Percentiles rank a stretch among this genome's conserved stretches.
These are phyloP conservation scores for Notarius lentiginosus DNA, from an alignment of 2,113 vertebrate species.

Conservation along the genomic window DNA sequence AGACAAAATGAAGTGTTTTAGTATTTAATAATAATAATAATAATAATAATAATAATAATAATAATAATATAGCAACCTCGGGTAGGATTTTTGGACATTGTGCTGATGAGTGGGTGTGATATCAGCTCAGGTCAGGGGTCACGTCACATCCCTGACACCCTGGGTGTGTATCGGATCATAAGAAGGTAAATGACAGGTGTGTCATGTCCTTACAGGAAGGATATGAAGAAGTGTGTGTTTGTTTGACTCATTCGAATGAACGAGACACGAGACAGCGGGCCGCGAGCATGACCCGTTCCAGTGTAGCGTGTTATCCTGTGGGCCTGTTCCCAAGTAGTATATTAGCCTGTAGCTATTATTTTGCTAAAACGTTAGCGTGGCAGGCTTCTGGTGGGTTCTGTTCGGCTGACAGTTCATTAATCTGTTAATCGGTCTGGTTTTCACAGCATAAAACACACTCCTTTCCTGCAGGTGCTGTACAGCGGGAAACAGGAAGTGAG, in stretches of 20 bases:
- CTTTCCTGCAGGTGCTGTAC: conserved; percentile 22
- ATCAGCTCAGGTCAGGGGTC: background rate
- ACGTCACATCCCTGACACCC: background rate
- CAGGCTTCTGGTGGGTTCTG: background rate
- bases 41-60: accelerated
- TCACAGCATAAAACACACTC: conserved; percentile 49
- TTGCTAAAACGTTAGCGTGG: background rate
- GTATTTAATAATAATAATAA: too few species aligned
- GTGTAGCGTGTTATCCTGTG: too few species aligned
- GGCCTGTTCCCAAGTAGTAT: too few species aligned
- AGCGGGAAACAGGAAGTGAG: conserved; percentile 28
- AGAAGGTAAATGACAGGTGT: background rate
- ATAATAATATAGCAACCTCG: background rate
- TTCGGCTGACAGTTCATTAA: background rate
- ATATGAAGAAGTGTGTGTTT: background rate
- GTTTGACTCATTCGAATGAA: background rate
- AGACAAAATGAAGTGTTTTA: background rate
- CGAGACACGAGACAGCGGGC: background rate
- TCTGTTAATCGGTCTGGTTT: conserved; percentile 49
- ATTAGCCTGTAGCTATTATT: too few species aligned
- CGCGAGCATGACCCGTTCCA: too few species aligned
- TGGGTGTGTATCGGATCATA: background rate
- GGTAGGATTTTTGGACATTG: background rate
- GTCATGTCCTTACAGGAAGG: background rate
- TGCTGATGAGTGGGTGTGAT: background rate